These are phyloP conservation scores for Pseudochromis fuscus DNA, from an alignment of 2,797 vertebrate species.

Conservation along the genomic window DNA sequence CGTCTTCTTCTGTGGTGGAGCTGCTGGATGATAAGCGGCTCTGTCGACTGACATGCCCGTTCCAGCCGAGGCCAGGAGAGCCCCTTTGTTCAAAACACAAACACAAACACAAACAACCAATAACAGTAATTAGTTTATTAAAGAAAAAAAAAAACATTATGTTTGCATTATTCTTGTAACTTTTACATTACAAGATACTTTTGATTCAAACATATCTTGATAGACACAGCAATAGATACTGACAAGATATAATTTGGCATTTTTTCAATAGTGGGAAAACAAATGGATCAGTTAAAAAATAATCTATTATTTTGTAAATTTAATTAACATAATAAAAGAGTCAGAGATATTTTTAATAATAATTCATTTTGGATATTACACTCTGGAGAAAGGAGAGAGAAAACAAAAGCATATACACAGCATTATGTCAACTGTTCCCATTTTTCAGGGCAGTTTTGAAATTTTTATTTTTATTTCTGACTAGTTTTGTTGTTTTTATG, in stretches of 20 bases:
- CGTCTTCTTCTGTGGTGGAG: constrained; percentile 90
- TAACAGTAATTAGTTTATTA: no score
- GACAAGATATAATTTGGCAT: no score
- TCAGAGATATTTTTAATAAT: no score
- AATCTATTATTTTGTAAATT: no score
- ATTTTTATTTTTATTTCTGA: neutral
- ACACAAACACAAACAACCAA: constrained; percentile 1
- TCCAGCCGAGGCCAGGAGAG: constrained; percentile 85
- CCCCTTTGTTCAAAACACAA: constrained; percentile 50
- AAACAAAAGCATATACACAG: neutral
- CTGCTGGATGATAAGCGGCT: constrained; percentile 80
- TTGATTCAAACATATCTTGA: neutral
- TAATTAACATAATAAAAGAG: no score
- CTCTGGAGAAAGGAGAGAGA: no score
- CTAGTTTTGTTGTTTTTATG: neutral
- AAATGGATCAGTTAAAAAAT: no score
- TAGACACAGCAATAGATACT: no score
- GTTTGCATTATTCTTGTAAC: neutral
- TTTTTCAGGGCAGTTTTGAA: neutral
- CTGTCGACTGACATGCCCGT: constrained; percentile 85
- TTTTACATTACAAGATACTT: neutral
- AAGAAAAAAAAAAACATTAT: no score
- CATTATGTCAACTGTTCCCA: neutral
- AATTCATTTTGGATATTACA: no score
- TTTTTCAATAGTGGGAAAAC: no score